Conservation (phyloP, 1,140 invertebrate genomes). For the Homarus americanus region DNA sequence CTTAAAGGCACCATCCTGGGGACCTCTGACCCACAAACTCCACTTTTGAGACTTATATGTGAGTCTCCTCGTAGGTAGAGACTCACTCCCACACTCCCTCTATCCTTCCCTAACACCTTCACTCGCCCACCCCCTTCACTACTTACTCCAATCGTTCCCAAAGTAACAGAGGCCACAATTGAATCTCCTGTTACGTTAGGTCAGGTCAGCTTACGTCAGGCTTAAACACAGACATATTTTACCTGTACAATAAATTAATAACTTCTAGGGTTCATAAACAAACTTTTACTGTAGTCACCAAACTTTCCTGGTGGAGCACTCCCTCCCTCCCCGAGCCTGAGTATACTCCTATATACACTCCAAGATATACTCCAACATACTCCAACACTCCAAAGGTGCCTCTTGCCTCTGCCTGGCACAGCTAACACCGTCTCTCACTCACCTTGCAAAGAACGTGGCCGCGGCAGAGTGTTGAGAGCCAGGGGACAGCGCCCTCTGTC, state of each 20-base stretch:
- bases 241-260: too few relatives aligned
- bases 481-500: constrained; percentile 59
- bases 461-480: constrained; percentile 59
- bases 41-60: too few relatives aligned
- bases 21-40: background rate
- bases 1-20: background rate
- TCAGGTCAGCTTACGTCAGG: too few relatives aligned
- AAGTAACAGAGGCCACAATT: too few relatives aligned
- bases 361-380: background rate
- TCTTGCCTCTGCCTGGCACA: background rate
- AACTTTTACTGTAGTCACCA: background rate
- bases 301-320: background rate
- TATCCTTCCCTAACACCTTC: too few relatives aligned
- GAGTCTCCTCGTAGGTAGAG: too few relatives aligned
- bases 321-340: background rate
- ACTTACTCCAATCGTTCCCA: too few relatives aligned
- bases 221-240: too few relatives aligned
- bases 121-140: too few relatives aligned
- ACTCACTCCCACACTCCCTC: too few relatives aligned
- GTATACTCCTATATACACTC: background rate
- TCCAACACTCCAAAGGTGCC: background rate
- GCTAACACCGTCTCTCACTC: background rate
- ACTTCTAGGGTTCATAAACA: background rate
- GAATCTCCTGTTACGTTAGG: too few relatives aligned
- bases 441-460: constrained; percentile 66